phyloP scores from a whole-genome alignment of 2,797 vertebrate species.

The Intellagama lesueurii region DNA sequence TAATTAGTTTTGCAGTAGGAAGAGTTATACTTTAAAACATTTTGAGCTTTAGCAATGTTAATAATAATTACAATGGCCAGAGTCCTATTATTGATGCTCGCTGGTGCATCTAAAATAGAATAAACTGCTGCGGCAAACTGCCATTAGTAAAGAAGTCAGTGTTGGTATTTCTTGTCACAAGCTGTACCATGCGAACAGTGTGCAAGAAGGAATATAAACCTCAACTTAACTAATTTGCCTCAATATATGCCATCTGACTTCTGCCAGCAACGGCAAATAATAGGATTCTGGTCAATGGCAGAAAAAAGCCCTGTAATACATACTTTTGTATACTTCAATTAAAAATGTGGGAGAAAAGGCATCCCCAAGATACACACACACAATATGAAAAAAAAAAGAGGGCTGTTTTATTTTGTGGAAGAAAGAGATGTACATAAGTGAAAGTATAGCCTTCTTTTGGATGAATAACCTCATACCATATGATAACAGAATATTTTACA shows the following conservation, averaged over 20 bases:
- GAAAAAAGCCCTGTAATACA: background rate
- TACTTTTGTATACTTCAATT: background rate
- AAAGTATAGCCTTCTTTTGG: background rate
- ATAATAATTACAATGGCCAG: background rate
- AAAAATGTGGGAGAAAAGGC: background rate
- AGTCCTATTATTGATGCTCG: too few species aligned
- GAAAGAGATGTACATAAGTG: background rate
- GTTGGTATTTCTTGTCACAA: too few species aligned
- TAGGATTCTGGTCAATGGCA: too few species aligned
- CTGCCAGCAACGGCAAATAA: too few species aligned
- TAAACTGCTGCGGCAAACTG: too few species aligned
- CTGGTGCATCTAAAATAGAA: too few species aligned
- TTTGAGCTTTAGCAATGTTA: background rate
- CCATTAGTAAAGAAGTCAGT: too few species aligned
- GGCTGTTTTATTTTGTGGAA: background rate
- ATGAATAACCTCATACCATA: background rate
- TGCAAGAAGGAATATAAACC: too few species aligned
- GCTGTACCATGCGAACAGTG: too few species aligned
- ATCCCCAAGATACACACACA: background rate
- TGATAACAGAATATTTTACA: background rate
- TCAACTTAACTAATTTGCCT: too few species aligned
- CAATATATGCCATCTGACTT: too few species aligned
- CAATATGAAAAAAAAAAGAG: background rate
- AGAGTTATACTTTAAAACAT: constrained; percentile 28
- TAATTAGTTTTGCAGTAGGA: constrained; percentile 20